phyloP scores from a whole-genome alignment of 37 sponge, comb jelly and placozoan genomes.

The Bolinopsis microptera region DNA sequence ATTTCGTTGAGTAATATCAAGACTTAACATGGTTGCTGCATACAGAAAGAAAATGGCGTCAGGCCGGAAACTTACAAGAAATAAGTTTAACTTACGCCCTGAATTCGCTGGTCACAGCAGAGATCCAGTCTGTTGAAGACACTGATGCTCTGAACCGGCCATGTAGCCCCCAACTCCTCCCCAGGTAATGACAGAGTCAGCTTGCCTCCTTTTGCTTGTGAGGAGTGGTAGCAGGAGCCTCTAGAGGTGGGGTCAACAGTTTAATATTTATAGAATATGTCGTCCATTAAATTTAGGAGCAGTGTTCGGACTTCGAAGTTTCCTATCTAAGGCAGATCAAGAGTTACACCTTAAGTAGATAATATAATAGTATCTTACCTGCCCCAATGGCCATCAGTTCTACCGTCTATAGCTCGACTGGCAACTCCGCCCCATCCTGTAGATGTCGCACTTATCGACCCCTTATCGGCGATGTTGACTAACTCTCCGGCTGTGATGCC shows the following conservation, averaged over 20 bases:
- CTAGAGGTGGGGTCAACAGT: not conserved
- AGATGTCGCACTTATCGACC: not conserved
- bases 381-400: not conserved
- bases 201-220: not conserved
- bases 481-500: not conserved
- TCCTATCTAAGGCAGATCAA: not conserved
- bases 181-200: not conserved
- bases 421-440: not conserved
- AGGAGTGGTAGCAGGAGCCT: not conserved
- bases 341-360: not conserved
- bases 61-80: too few species aligned
- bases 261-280: too few species aligned
- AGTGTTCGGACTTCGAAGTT: not conserved
- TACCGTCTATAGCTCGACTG: not conserved
- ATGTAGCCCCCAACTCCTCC: not conserved
- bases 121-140: not conserved
- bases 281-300: too few species aligned
- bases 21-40: too few species aligned
- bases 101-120: not conserved
- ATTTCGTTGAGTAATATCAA: too few species aligned
- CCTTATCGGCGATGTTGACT: not conserved
- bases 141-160: not conserved
- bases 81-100: constrained; percentile 4
- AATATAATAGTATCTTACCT: not conserved
- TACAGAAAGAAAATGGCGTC: too few species aligned